Evolutionary conservation across 2,888 invertebrate species (phyloP), one percentile per base, ranked within the genome.

Genomic region (Perizoma affinitatum): DNA sequence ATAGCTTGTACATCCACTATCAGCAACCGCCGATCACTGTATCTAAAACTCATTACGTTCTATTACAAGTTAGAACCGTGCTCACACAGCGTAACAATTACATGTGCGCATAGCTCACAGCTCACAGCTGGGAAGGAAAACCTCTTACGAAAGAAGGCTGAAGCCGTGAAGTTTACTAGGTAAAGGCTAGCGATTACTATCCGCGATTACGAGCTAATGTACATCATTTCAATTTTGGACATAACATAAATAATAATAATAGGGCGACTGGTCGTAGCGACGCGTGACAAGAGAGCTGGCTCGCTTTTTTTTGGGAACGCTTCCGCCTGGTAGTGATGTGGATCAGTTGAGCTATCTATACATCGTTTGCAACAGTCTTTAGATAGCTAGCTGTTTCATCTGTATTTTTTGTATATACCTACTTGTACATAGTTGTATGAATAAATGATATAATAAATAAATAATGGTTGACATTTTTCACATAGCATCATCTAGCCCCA

Each of bases 101-200:
- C 61, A 65, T 58, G 63, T 42, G 53, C 60, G 70, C 69, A 74
- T 72, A 2, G 1, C 22, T 22, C 74, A 69, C 65, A 71, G 65
- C 78, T 22, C 46, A 58, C 38, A 38, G 38, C 38, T 7, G 7
- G 86, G 84, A 85, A 88, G 88, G 88, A 88, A 88, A 86, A 88
- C 49, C 78, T 82, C 60, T 82, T 86, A 58, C 78, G 80, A 83
- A 84, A 84, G 61, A 61, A 69, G 67, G 69, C 56, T 65, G 58
- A 58, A 69, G 63, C 68, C 68, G 68, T 70, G 67, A 66, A 68
- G 61, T 61, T 66, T 67, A 70, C 54, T 70, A 56, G 69, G 69
- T 70, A 70, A 68, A 70, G 69, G 69, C 61, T 70, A 63, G 34
- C 58, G 65, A 60, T 64, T 56, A 54, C 57, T 36, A 52, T 53